A percentile compares a stretch with the other conserved stretches of the same genome.
Evolutionary conservation across 2,797 vertebrate genomes (phyloP).

Genomic region (Ptychobarbus kaznakovi): DNA sequence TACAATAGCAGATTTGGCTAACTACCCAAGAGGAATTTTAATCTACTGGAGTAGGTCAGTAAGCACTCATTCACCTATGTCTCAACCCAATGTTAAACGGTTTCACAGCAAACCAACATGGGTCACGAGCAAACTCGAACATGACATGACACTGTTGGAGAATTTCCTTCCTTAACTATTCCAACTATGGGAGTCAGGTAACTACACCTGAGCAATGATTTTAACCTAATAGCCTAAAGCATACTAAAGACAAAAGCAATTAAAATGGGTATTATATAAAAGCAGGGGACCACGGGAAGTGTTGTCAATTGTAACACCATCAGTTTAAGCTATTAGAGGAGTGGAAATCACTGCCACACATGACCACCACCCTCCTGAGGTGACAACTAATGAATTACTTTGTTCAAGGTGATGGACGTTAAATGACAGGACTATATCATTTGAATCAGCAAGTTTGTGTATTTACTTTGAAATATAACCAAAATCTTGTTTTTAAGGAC

Average conservation of each 20-base stretch:
- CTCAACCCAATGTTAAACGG: constrained; percentile 75
- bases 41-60: constrained; percentile 72
- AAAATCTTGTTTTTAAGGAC: not conserved
- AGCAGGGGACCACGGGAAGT: too few species aligned
- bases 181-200: not conserved
- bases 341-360: constrained; percentile 5
- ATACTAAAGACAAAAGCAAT: not conserved
- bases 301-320: not conserved
- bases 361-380: not conserved
- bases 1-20: constrained; percentile 65
- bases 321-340: not conserved
- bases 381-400: not conserved
- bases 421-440: not conserved
- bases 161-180: not conserved
- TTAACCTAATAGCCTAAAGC: too few species aligned
- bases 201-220: not conserved
- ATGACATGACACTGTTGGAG: constrained; percentile 71
- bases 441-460: not conserved
- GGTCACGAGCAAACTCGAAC: constrained; percentile 77
- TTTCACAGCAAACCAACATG: constrained; percentile 75
- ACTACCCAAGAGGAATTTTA: constrained; percentile 79
- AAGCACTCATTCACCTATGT: constrained; percentile 71
- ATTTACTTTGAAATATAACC: not conserved
- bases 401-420: not conserved
- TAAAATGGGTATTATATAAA: not conserved